Base-by-base conservation (phyloP, 1,140 invertebrate genomes). In the Heliconius nattereri region DNA sequence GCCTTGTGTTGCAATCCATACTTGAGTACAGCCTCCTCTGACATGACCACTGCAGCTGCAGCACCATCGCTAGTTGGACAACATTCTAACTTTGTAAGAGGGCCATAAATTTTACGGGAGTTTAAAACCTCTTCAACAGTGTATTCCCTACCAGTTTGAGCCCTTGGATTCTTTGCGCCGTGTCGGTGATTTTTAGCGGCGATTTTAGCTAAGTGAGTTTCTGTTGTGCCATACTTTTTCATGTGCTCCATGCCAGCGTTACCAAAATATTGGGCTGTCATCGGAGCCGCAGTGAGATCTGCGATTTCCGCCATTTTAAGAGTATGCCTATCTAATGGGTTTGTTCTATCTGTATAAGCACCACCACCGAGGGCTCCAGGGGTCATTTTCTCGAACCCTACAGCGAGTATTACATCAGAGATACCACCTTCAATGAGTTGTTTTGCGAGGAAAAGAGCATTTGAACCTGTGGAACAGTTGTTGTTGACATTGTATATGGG, bases 361-460 rank as follows among this genome's bases (percentile, higher is more conserved):
- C 85, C 83, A 0, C 96, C 95, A 23, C 96, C 95, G 3, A 99
- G 95, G 20, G 99, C 98, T 1, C 99, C 99, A 71, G 96, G 95
- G 85, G 99, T 97, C 99, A 99, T 99, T 94, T 99, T 99, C 89
- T 99, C 99, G 93, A 99, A 99, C 7, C 99, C 99, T 71, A 99
- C 89, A 26, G 98, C 99, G 57, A 99, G 92, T 1, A 98, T 97
- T 91, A 99, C 98, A 89, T 99, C 97, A 23, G 96, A 96, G 83
- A 96, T 95, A 16, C 98, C 98, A 84, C 97, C 96, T 95, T 98
- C 97, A 26, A 99, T 95, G 11, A 99, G 95, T 91, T 99, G 98
- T 89, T 99, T 99, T 1, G 97, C 98, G 87, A 99, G 94, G 79
- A 97, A 96, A 1, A 99, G 90, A 5, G 99, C 99, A 75, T 97